phyloP scores from a whole-genome alignment of 2,113 vertebrate genomes.

The Cryptotis parvus region DNA sequence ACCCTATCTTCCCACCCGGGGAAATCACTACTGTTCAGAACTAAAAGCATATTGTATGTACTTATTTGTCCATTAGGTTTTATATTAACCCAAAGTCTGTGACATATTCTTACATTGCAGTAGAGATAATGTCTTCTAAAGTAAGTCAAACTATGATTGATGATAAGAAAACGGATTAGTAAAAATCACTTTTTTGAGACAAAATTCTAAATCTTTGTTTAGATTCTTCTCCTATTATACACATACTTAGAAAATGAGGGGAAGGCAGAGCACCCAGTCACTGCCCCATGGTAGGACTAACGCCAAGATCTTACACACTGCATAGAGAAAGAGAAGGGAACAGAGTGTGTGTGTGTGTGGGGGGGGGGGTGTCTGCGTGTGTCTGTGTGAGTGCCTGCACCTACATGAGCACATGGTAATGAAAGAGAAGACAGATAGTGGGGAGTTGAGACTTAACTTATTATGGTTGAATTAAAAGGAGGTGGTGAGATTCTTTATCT shows the following conservation, averaged over 20 bases:
- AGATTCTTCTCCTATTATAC: not conserved
- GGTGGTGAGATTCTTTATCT: accelerated
- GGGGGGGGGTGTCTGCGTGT: not conserved
- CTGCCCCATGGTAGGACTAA: not conserved
- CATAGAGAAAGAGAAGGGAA: not conserved
- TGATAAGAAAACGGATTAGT: too few relatives aligned
- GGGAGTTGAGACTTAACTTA: too few relatives aligned
- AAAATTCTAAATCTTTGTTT: not conserved
- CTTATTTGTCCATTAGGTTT: not conserved
- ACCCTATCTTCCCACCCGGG: not conserved
- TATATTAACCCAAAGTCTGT: not conserved
- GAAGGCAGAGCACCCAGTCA: too few relatives aligned
- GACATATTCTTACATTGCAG: not conserved
- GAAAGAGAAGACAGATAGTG: not conserved
- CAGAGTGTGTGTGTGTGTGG: too few relatives aligned
- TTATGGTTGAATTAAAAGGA: not conserved
- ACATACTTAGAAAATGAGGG: not conserved
- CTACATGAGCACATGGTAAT: too few relatives aligned
- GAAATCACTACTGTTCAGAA: not conserved
- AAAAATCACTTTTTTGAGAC: too few relatives aligned
- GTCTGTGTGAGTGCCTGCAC: not conserved
- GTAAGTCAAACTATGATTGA: not conserved
- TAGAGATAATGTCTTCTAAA: not conserved
- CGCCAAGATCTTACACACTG: too few relatives aligned
- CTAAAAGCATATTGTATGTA: not conserved